A percentile compares a stretch with the other conserved stretches of the same genome.
These are phyloP conservation scores for Eustalomyia histrio DNA, from an alignment of 2,888 invertebrate genomes.

Conservation along the genomic window DNA sequence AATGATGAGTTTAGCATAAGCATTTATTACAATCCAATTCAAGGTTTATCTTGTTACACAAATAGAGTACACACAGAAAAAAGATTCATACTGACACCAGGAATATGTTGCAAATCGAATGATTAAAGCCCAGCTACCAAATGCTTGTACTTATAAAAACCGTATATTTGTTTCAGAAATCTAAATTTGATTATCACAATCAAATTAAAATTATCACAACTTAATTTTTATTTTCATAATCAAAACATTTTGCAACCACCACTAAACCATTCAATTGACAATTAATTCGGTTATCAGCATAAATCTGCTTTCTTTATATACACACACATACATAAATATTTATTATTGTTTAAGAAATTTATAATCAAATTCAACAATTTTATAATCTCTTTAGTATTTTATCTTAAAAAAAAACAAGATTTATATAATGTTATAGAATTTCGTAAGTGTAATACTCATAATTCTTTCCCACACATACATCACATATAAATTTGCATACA, in stretches of 20 bases:
- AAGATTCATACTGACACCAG: background rate
- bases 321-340: too few relatives aligned
- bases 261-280: too few relatives aligned
- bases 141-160: too few relatives aligned
- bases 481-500: background rate
- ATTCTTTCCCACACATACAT: background rate
- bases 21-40: conserved; percentile 36
- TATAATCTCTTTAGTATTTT: conserved; percentile 21
- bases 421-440: conserved; percentile 19
- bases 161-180: too few relatives aligned
- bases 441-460: conserved; percentile 12
- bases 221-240: too few relatives aligned
- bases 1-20: conserved; percentile 26
- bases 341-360: background rate
- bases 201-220: too few relatives aligned
- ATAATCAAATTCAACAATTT: background rate
- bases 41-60: background rate
- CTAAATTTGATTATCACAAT: too few relatives aligned
- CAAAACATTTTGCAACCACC: too few relatives aligned
- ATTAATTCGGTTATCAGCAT: too few relatives aligned
- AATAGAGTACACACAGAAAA: background rate
- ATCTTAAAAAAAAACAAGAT: background rate
- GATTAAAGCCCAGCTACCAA: too few relatives aligned
- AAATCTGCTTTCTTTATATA: too few relatives aligned
- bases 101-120: too few relatives aligned